phyloP scores from a whole-genome alignment of 1,140 invertebrate species.

The Drosophila ohnishii region DNA sequence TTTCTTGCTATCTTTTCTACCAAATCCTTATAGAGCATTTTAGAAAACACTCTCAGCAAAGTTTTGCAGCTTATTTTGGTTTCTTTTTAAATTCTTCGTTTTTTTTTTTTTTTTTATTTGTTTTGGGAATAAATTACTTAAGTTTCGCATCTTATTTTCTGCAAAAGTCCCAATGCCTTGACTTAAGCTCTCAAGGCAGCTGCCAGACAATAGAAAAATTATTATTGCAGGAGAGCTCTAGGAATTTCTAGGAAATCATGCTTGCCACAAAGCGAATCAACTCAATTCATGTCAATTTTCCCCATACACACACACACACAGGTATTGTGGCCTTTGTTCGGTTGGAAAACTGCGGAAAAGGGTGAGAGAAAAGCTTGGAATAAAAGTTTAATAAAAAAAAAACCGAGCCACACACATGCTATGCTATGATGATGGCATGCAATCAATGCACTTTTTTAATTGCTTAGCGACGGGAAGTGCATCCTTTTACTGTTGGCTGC shows the following conservation, averaged over 20 bases:
- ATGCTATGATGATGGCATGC: conserved; percentile 26
- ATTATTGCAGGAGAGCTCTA: conserved; percentile 9
- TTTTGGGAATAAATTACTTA: conserved; percentile 33
- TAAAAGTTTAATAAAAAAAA: conserved; percentile 45
- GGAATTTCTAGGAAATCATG: conserved; percentile 20
- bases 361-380: conserved; percentile 13
- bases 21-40: neutral
- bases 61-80: conserved; percentile 12
- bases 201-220: conserved; percentile 26
- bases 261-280: conserved; percentile 43
- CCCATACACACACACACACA: neutral
- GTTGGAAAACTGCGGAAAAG: conserved; percentile 9
- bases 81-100: conserved; percentile 25
- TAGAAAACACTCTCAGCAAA: neutral
- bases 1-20: neutral
- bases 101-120: neutral
- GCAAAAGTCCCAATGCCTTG: conserved; percentile 5
- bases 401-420: conserved; percentile 25
- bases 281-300: conserved; percentile 53
- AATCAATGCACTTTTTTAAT: conserved; percentile 50
- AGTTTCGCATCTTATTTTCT: conserved; percentile 30
- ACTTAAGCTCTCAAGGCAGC: conserved; percentile 16
- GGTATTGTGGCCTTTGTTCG: conserved; percentile 35
- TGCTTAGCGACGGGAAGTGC: conserved; percentile 29
- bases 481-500: conserved; percentile 18